Base-by-base conservation (phyloP, 2,888 invertebrate species). In the Chironomus riparius region DNA sequence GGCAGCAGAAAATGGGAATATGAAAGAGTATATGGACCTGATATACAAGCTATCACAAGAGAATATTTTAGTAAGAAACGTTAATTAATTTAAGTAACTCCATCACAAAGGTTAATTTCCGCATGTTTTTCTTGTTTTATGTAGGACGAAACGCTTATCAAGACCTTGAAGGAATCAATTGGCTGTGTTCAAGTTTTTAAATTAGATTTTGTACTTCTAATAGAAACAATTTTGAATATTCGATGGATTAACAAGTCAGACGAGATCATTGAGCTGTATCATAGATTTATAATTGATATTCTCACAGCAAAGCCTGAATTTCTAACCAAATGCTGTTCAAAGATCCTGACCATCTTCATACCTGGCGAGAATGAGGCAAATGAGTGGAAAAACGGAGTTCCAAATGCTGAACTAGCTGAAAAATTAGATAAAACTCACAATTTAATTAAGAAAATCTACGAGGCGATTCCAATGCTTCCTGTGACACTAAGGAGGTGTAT, bases 301-400 rank as follows among this genome's bases (percentile, higher is more conserved):
- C 84, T 92, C 76, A 88, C 90, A 68, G 89, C 90, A 1, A 91
- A 92, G 79, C 88, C 87, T 78, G 87, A 87, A 80, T 89, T 91
- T 81, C 86, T 88, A 4, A 87, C 87, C 78, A 85, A 86, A 79
- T 88, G 88, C 10, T 85, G 92, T 65, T 85, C 86, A 70, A 88
- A 87, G 80, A 82, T 92, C 74, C 85, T 92, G n/a, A 80, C 82
- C 47, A 83, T 86, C 68, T 91, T 92, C 83, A 83, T 87, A 80
- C 87, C 88, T 79, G 78, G 73, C 7, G 83, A 85, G 81, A 80
- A 82, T 81, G 88, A 83, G 71, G 85, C 85, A 76, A 82, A 82
- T 22, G 86, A 87, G 68, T 92, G 91, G 87, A 84, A 86, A 80
- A 86, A 88, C 79, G 88, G 88, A 7, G 82, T 81, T 70, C 91